Percentiles rank a stretch among this genome's conserved stretches.
phyloP scores from a whole-genome alignment of 2,113 vertebrate species.

The Cheilinus undulatus region DNA sequence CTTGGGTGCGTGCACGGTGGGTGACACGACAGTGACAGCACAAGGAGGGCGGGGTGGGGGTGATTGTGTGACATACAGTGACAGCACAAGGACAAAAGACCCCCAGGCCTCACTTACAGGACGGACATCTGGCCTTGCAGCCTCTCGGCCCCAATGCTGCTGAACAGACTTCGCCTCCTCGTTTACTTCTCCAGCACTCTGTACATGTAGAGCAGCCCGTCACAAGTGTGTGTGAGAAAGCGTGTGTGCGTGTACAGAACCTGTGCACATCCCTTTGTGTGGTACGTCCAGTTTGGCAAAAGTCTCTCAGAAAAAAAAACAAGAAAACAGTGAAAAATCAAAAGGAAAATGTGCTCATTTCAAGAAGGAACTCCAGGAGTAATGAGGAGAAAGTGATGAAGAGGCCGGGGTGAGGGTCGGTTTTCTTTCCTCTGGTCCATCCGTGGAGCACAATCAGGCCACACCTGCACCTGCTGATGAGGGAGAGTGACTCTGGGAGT shows the following conservation, averaged over 20 bases:
- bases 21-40: slow-evolving; percentile 62
- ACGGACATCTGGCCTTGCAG: slow-evolving; percentile 73
- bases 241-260: slow-evolving; percentile 33
- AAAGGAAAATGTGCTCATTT: slow-evolving; percentile 42
- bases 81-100: slow-evolving; percentile 67
- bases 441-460: slow-evolving; percentile 46
- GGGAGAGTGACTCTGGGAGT: slow-evolving; percentile 54
- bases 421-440: slow-evolving; percentile 34
- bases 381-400: slow-evolving; percentile 17
- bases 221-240: slow-evolving; percentile 46
- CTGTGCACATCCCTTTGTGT: slow-evolving; percentile 64
- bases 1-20: slow-evolving; percentile 53
- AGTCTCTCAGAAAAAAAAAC: slow-evolving; percentile 27
- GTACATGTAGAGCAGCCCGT: slow-evolving; percentile 75
- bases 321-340: slow-evolving; percentile 27
- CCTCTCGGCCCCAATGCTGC: slow-evolving; percentile 67
- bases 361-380: slow-evolving; percentile 33
- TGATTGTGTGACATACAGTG: slow-evolving; percentile 60
- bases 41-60: slow-evolving; percentile 36
- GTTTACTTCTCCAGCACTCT: slow-evolving; percentile 78
- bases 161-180: slow-evolving; percentile 71
- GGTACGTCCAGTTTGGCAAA: slow-evolving; percentile 51
- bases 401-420: slow-evolving; percentile 32
- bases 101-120: slow-evolving; percentile 61
- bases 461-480: slow-evolving; percentile 46